Evolutionary conservation across 2,113 vertebrate species (phyloP), one percentile per base, ranked within the genome.

Genomic region (Rhinopomastus cyanomelas): DNA sequence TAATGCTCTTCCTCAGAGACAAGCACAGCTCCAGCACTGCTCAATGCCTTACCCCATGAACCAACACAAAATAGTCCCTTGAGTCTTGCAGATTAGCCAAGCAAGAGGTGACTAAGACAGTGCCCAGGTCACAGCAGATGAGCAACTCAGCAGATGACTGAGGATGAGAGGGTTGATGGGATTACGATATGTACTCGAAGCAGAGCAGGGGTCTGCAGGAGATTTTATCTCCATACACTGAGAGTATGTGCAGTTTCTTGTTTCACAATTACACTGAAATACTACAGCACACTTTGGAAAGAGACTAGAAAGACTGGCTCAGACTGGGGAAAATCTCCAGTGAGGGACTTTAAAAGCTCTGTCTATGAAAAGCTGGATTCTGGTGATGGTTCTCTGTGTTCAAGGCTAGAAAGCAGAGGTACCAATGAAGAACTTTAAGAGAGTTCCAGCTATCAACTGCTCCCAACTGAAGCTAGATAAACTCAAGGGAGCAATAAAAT

Each of bases 401-500:
- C 53, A 78, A 76, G 19, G 53, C 30, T 84, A 86, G 88, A 69
- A 55, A 34, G 29, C 7, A 9, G 32, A 76, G 34, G 7, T 21
- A 59, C 60, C 66, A 88, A 89, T 19, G 29, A 88, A 30, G n/a
- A n/a, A 13, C 7, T 17, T 42, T n/a, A 73, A 77, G 48, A 90
- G 72, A 76, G 25, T 30, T 83, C 77, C 67, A 81, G 61, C 34
- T n/a, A 39, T 49, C 74, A 88, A 71, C 19, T 39, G 39, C n/a
- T 81, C 1, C 1, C 71, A 91, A 53, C 10, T 17, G 36, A 87
- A 86, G 39, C 5, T 34, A 71, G 34, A 51, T 34, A 64, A 78
- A 90, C 61, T 89, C 62, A 72, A 93, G 71, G 66, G 85, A 92
- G 74, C 64, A 87, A 72, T 87, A 72, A 88, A 90, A 27, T 71